These are phyloP conservation scores for Virgularia gustaviana DNA, from an alignment of 92 coral and sea anemone species.

Conservation along the genomic window DNA sequence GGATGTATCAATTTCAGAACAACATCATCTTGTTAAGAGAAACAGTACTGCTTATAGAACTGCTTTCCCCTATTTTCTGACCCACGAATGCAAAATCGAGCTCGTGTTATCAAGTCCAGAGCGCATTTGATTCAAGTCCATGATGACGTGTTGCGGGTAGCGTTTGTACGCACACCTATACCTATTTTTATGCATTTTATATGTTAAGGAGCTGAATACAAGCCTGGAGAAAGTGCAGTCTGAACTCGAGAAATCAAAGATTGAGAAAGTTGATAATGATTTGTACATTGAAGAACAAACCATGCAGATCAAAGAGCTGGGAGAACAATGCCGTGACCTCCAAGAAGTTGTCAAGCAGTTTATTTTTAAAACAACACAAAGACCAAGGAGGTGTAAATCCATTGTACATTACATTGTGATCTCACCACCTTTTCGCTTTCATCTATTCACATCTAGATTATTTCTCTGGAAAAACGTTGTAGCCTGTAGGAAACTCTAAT, in stretches of 20 bases:
- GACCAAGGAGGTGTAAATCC: neutral
- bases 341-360: slow-evolving; percentile 34
- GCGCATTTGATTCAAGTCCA: neutral
- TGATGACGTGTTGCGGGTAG: neutral
- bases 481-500: no score
- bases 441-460: no score
- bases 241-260: slow-evolving; percentile 59
- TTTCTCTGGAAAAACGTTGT: no score
- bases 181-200: no score
- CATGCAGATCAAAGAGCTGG: slow-evolving; percentile 68
- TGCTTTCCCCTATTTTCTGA: neutral
- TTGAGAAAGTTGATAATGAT: slow-evolving; percentile 53
- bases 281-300: slow-evolving; percentile 67
- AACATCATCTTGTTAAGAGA: neutral
- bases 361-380: neutral
- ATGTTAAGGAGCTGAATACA: slow-evolving; percentile 45
- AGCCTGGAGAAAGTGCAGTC: slow-evolving; percentile 60
- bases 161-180: neutral
- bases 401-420: no score
- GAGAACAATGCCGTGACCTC: slow-evolving; percentile 61
- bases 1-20: neutral
- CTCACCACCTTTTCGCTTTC: no score
- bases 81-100: no score
- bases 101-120: no score
- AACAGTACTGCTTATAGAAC: neutral